A percentile compares a stretch with the other conserved stretches of the same genome.
phyloP scores from a whole-genome alignment of 2,113 vertebrate genomes.

The Labeo rohita region DNA sequence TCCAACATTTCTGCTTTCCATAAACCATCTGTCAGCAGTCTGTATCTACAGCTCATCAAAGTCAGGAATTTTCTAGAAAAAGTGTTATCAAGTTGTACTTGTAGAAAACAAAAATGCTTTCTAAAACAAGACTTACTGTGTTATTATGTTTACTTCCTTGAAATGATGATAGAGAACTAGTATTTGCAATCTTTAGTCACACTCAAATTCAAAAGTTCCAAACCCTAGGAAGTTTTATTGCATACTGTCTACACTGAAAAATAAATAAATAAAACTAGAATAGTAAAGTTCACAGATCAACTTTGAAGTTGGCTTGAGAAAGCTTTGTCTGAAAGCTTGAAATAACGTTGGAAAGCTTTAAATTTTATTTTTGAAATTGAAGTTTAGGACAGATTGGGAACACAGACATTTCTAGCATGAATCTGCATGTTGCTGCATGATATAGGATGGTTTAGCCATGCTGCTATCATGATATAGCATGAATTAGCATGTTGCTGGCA shows the following conservation, averaged over 20 bases:
- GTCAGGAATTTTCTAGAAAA: not conserved
- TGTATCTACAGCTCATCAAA: not conserved
- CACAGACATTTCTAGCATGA: no score
- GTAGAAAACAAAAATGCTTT: not conserved
- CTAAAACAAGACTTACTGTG: not conserved
- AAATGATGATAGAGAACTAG: not conserved
- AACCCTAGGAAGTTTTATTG: not conserved
- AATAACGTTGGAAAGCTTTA: no score
- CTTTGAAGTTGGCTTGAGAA: no score
- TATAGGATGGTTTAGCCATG: no score
- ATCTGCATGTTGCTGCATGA: no score
- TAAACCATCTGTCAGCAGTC: conserved; percentile 38
- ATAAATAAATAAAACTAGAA: no score
- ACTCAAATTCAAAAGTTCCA: not conserved
- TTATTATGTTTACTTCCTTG: not conserved
- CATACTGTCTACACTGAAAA: not conserved
- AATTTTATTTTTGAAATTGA: no score
- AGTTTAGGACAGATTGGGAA: no score
- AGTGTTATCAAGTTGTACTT: not conserved
- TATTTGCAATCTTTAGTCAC: not conserved
- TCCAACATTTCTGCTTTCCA: conserved; percentile 14
- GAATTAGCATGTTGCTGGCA: no score
- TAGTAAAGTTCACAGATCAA: no score
- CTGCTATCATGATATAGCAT: no score
- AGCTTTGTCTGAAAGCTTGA: no score